phyloP scores from a whole-genome alignment of 2,113 vertebrate genomes.

The Alces alces region DNA sequence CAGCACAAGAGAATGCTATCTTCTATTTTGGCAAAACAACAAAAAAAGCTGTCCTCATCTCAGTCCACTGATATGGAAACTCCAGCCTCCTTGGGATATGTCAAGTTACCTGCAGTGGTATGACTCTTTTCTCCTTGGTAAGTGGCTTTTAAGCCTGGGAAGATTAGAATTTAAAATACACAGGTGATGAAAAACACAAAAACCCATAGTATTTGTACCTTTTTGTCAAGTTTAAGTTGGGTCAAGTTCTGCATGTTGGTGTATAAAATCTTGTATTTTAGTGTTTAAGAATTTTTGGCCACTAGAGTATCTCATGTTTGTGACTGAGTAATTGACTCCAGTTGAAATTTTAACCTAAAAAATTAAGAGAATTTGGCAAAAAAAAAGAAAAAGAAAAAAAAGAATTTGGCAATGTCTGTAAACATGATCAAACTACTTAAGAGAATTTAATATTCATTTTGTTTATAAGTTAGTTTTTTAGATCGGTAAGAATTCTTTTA shows the following conservation, averaged over 20 bases:
- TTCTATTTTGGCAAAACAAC: not conserved
- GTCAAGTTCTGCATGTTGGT: not conserved
- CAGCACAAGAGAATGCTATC: rapidly evolving
- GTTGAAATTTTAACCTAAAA: not conserved
- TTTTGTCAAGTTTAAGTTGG: not conserved
- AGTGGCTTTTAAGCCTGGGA: not conserved
- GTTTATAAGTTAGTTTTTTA: not conserved
- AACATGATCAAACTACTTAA: not conserved
- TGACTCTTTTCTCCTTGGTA: not conserved
- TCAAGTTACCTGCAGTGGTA: too few species aligned
- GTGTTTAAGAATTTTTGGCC: not conserved
- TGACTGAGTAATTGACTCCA: rapidly evolving
- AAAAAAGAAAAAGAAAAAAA: too few species aligned
- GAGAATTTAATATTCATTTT: not conserved
- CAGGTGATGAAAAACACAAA: not conserved
- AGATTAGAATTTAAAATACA: not conserved
- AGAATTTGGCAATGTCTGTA: not conserved
- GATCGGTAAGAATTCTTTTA: not conserved
- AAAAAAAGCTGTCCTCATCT: not conserved
- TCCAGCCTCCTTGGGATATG: not conserved
- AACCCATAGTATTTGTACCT: not conserved
- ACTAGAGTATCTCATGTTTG: rapidly evolving
- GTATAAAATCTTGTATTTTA: not conserved
- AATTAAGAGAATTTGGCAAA: not conserved
- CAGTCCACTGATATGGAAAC: not conserved